Base-by-base conservation (phyloP, 2,797 vertebrate species). In the Ctenosaura bakeri region DNA sequence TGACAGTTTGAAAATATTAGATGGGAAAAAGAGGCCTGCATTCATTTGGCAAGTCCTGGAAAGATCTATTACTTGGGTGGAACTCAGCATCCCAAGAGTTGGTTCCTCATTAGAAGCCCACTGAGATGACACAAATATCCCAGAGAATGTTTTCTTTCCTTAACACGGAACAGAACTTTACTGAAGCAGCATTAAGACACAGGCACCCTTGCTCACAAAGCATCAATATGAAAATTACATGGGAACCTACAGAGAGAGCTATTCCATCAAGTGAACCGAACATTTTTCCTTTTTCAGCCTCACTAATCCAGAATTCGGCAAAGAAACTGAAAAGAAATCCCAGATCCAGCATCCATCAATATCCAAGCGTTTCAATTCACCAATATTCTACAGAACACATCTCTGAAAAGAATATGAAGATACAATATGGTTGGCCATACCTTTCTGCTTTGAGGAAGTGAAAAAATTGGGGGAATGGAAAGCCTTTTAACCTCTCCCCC, bases 231-330 rank as follows among this genome's bases (percentile, higher is more conserved):
- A 85, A 78, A 86, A 94, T 91, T 90, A 89, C 1, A 56, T 78
- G 88, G 85, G 76, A 92, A 22, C 35, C n/a, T 62, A 46, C 52
- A 52, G 10, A 1, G 0, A 0, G 1, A 24, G 24, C 73, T 16
- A 79, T 1, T 50, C 1, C 13, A 16, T 14, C 20, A 35, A n/a
- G n/a, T 42, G 16, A 12, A 46, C 52, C 87, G 69, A 38, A 82
- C 42, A 64, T 73, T 83, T 56, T 50, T 90, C 88, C 83, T 83
- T 90, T 62, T 88, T 69, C 66, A 42, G 64, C 71, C 46, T 56
- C 56, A 14, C 3, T 56, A 14, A 56, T 92, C 91, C 84, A 88
- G 90, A 92, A 88, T 94, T 87, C 85, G 54, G 3, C 50, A 73
- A 52, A 90, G 69, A 88, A 78, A 42, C 87, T 85, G 79, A 80